These are phyloP conservation scores for Caenorhabditis angaria DNA, from an alignment of 2,888 invertebrate genomes.

Conservation along the genomic window DNA sequence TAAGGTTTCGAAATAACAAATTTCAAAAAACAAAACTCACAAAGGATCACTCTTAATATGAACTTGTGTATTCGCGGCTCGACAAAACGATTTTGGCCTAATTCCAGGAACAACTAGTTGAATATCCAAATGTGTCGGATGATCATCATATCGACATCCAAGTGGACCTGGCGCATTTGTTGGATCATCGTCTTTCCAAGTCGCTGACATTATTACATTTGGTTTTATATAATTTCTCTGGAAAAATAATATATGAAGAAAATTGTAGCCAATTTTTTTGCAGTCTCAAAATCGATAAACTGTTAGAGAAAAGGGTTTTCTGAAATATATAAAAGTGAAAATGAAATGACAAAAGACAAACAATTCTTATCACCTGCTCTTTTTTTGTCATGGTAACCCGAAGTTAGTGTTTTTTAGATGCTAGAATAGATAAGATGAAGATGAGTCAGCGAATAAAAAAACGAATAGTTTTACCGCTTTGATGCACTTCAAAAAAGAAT, in stretches of 20 bases:
- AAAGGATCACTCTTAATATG: constrained; percentile 53
- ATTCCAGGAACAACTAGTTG: constrained; percentile 56
- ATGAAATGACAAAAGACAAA: not conserved
- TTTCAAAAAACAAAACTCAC: constrained; percentile 23
- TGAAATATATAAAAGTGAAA: not conserved
- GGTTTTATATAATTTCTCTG: not conserved
- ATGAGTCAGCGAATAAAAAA: constrained; percentile 5
- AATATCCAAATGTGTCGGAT: constrained; percentile 42
- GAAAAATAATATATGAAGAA: not conserved
- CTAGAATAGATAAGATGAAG: not conserved
- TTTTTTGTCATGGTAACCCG: not conserved
- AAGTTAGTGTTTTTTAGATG: too few relatives aligned
- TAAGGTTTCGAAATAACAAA: not conserved
- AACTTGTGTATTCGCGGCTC: constrained; percentile 54
- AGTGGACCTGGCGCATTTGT: constrained; percentile 38
- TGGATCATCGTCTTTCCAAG: constrained; percentile 39
- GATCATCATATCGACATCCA: constrained; percentile 46
- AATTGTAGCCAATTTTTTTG: too few relatives aligned
- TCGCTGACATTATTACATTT: constrained; percentile 12
- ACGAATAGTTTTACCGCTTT: not conserved
- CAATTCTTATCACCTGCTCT: not conserved
- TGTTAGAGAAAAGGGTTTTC: not conserved
- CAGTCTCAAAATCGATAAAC: not conserved
- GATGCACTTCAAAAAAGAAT: not conserved
- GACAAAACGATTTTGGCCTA: constrained; percentile 46